These are phyloP conservation scores for Quadroppia sp. DNA, from an alignment of 2,888 invertebrate species.

Conservation along the genomic window DNA sequence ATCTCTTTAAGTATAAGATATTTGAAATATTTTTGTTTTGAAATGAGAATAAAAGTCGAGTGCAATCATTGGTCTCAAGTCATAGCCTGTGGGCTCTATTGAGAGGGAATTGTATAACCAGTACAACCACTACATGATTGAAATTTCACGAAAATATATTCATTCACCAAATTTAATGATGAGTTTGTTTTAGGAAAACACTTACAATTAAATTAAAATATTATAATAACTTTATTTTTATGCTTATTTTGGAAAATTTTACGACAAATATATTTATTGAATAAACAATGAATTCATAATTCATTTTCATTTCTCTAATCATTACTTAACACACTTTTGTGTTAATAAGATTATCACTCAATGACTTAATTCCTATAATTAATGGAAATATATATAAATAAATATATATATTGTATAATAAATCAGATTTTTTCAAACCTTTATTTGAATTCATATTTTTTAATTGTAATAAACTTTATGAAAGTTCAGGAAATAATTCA, in stretches of 20 bases:
- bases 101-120: background rate
- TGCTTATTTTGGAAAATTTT: background rate
- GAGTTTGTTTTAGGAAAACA: background rate
- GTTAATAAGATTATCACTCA: background rate
- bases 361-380: background rate
- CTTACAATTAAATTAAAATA: background rate
- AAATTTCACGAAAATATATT: background rate
- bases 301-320: too few species aligned
- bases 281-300: background rate
- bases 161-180: background rate
- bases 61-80: background rate
- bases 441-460: too few species aligned
- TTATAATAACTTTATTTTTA: background rate
- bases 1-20: background rate
- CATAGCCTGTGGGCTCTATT: background rate
- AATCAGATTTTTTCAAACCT: too few species aligned
- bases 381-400: too few species aligned
- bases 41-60: background rate
- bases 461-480: too few species aligned
- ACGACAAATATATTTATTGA: background rate
- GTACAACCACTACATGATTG: background rate
- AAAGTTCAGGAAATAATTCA: too few species aligned
- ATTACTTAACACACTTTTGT: too few species aligned
- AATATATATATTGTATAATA: too few species aligned
- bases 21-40: background rate